phyloP scores from a whole-genome alignment of 2,113 vertebrate species.

The Megaleporinus macrocephalus region DNA sequence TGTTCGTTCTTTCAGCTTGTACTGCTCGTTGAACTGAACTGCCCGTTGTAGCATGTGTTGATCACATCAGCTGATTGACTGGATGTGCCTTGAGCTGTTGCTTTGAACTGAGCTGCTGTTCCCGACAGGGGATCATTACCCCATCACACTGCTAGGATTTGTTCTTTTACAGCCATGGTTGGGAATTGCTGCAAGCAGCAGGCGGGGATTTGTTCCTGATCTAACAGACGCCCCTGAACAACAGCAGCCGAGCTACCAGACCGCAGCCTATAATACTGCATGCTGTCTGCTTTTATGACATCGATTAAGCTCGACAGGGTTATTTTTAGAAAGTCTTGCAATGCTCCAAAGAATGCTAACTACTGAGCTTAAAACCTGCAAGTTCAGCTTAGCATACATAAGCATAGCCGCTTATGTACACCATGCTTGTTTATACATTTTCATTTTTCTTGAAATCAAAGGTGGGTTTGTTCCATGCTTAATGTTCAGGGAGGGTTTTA shows the following conservation, averaged over 20 bases:
- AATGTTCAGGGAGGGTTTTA: no score
- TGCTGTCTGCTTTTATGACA: background rate
- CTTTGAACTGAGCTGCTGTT: conserved; percentile 2
- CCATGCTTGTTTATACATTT: no score
- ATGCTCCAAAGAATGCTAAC: no score
- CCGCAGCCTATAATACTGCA: background rate
- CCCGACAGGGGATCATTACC: background rate
- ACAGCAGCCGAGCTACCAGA: background rate
- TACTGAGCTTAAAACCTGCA: no score
- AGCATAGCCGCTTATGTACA: no score
- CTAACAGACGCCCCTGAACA: background rate
- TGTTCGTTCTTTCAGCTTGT: background rate
- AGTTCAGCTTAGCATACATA: no score
- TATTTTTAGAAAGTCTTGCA: no score
- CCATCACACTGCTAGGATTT: background rate
- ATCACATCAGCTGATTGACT: background rate
- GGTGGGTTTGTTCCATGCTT: no score
- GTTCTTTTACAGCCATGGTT: background rate
- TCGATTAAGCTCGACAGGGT: background rate
- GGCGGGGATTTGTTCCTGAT: background rate
- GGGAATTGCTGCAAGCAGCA: background rate
- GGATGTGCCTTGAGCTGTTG: background rate
- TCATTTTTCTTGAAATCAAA: no score
- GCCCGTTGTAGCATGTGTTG: background rate
- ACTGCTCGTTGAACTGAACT: background rate